phyloP scores from a whole-genome alignment of 2,888 invertebrate species.

The Diplazon laetatorius region DNA sequence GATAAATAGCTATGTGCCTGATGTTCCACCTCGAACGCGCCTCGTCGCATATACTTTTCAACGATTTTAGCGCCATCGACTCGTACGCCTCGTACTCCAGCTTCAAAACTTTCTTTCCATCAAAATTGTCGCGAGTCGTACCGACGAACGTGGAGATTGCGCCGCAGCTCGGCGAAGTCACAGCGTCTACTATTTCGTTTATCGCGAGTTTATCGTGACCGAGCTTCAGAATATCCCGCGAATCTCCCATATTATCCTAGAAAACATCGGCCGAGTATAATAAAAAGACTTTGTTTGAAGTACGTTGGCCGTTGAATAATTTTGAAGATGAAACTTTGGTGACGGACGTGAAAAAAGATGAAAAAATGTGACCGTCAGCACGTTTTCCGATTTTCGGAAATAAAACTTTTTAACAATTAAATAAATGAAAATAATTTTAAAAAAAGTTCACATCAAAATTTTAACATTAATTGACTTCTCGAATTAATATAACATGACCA shows the following conservation, averaged over 20 bases:
- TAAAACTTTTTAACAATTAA: no score
- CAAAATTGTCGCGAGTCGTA: conserved; percentile 93
- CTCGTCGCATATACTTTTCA: conserved; percentile 90
- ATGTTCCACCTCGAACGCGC: conserved; percentile 90
- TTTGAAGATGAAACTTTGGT: no score
- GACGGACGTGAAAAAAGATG: no score
- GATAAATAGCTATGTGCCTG: conserved; percentile 92
- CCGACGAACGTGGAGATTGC: conserved; percentile 96
- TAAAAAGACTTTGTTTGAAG: conserved; percentile 21
- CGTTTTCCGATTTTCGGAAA: no score
- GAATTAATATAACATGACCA: background rate
- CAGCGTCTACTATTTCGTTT: conserved; percentile 87
- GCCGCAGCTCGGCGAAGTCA: conserved; percentile 90
- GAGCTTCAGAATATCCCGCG: conserved; percentile 89
- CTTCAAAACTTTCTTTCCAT: conserved; percentile 91
- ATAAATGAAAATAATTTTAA: no score
- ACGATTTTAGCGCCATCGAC: conserved; percentile 93
- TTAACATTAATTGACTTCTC: conserved; percentile 31
- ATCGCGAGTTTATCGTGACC: conserved; percentile 87
- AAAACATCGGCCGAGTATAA: conserved; percentile 36
- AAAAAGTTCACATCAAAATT: no score
- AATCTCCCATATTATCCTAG: conserved; percentile 76
- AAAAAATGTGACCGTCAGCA: no score
- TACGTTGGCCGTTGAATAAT: background rate
- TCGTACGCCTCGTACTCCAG: conserved; percentile 97